Percentiles rank a stretch among this genome's conserved stretches.
Conservation (phyloP, 2,888 invertebrate species). For the Xanthia icteritia region DNA sequence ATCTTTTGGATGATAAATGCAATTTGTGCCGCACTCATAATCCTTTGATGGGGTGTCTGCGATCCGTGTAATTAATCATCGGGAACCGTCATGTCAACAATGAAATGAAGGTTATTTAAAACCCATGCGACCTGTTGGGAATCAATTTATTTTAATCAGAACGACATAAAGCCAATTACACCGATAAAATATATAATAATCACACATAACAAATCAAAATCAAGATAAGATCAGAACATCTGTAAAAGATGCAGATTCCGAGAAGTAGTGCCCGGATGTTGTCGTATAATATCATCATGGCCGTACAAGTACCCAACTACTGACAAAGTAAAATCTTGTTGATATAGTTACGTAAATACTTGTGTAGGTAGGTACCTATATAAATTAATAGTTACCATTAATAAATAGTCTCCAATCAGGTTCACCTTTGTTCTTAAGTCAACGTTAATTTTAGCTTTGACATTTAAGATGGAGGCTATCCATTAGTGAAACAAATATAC, state of each 20-base stretch:
- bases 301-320: neutral
- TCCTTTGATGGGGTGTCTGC: conserved; percentile 6
- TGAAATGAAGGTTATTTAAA: neutral
- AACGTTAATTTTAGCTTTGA: conserved; percentile 33
- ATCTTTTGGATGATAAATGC: conserved; percentile 15
- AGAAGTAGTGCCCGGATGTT: neutral
- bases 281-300: neutral
- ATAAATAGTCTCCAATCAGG: conserved; percentile 9
- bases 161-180: neutral
- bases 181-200: neutral
- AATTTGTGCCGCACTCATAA: neutral
- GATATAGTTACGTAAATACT: neutral
- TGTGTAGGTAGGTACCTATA: neutral
- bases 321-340: neutral
- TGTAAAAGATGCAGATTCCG: neutral
- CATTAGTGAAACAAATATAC: conserved; percentile 43
- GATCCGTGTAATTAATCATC: conserved; percentile 7
- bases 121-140: neutral
- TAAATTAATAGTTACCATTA: neutral
- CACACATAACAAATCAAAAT: neutral
- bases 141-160: neutral
- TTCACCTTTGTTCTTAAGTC: conserved; percentile 27
- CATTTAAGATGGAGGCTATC: conserved; percentile 19
- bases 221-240: neutral
- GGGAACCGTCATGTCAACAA: neutral